These are phyloP conservation scores for Mugil cephalus DNA, from an alignment of 2,113 vertebrate species.

Conservation along the genomic window DNA sequence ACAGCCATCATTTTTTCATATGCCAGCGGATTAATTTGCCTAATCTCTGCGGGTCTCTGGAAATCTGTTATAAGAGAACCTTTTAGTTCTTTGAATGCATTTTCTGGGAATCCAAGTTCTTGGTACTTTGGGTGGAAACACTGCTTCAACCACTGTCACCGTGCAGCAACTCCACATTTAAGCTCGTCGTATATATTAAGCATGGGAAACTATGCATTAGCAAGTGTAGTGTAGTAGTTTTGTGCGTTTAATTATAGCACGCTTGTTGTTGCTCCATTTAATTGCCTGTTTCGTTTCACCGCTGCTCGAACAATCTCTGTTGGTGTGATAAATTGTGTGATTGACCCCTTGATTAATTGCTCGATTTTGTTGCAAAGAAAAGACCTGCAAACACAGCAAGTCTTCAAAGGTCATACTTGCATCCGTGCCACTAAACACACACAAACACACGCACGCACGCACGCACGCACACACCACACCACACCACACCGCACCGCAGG, in stretches of 20 bases:
- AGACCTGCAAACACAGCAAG: slow-evolving; percentile 69
- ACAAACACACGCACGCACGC: slow-evolving; percentile 5
- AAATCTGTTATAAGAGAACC: no score
- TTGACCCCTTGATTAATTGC: slow-evolving; percentile 66
- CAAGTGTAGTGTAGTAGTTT: not conserved
- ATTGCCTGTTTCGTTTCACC: not conserved
- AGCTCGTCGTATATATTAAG: not conserved
- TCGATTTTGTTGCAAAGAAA: slow-evolving; percentile 58
- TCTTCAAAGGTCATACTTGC: slow-evolving; percentile 63
- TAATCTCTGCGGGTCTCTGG: no score
- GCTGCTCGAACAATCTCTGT: slow-evolving; percentile 31
- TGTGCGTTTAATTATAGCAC: not conserved
- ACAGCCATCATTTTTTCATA: no score
- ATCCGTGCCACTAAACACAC: not conserved
- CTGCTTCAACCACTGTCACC: not conserved
- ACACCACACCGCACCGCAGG: slow-evolving; percentile 26
- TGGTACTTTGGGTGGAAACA: no score
- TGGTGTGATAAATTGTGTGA: slow-evolving; percentile 42
- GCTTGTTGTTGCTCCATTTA: not conserved
- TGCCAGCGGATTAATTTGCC: no score
- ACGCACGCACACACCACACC: slow-evolving; percentile 21
- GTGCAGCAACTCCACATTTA: not conserved
- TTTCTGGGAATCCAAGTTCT: no score
- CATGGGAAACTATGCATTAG: not conserved
- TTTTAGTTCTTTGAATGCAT: no score